Evolutionary conservation across 2,797 vertebrate species (phyloP).

Genomic region (Anabacerthia variegaticeps): DNA sequence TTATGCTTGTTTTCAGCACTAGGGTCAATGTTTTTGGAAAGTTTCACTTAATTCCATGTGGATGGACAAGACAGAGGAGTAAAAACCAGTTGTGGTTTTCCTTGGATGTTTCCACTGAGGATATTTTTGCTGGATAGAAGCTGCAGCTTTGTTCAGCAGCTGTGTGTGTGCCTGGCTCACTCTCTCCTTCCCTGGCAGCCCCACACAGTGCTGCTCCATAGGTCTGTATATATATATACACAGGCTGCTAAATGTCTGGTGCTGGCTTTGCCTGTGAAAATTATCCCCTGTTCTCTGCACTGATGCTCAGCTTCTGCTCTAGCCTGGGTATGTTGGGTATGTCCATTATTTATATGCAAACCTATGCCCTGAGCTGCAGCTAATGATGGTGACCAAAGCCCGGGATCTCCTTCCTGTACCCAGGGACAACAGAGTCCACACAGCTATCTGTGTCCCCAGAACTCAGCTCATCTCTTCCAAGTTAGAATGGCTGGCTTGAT

Average conservation of each 20-base stretch:
- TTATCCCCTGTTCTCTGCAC: not conserved
- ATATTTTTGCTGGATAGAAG: not conserved
- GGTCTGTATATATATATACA: not conserved
- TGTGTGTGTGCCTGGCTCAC: not conserved
- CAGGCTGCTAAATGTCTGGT: not conserved
- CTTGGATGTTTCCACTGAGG: not conserved
- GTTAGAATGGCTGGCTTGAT: not conserved
- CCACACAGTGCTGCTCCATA: not conserved
- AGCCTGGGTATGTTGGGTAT: not conserved
- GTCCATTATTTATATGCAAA: not conserved
- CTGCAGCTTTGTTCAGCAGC: not conserved
- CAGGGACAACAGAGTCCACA: not conserved
- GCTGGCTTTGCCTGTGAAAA: not conserved
- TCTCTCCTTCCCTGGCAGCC: not conserved
- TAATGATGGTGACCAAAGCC: not conserved
- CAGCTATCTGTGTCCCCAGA: not conserved
- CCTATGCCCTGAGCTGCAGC: not conserved
- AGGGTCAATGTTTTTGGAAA: not conserved
- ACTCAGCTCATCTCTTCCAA: not conserved
- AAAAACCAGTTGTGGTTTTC: not conserved
- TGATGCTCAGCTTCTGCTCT: not conserved
- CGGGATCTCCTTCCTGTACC: not conserved
- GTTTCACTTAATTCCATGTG: not conserved
- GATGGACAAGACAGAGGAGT: not conserved
- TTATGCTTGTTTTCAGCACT: not conserved